Evolutionary conservation across 2,113 vertebrate species (phyloP).

Genomic region (Balaenoptera acutorostrata): DNA sequence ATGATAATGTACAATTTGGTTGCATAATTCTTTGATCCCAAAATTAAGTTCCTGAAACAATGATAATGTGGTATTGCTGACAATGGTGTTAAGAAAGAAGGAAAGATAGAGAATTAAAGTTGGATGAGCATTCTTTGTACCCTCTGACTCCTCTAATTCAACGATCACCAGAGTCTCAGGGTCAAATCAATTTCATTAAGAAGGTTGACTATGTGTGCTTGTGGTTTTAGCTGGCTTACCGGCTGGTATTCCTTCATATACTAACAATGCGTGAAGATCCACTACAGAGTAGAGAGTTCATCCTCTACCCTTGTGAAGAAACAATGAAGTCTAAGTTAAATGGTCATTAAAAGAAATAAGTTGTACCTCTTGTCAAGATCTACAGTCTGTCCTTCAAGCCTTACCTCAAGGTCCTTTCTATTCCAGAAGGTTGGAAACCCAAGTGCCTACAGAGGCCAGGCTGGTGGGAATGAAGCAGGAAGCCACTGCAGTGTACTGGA

Average conservation of each 20-base stretch:
- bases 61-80: background rate
- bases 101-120: background rate
- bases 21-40: background rate
- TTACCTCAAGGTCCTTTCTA: constrained; percentile 55
- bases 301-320: background rate
- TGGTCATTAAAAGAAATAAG: background rate
- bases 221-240: background rate
- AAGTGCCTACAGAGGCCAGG: constrained; percentile 55
- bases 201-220: background rate
- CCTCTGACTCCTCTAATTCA: background rate
- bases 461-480: constrained; percentile 67
- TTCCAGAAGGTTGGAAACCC: constrained; percentile 68
- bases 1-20: background rate
- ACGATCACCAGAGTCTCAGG: background rate
- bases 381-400: background rate
- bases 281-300: background rate
- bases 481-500: constrained; percentile 27
- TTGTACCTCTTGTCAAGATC: background rate
- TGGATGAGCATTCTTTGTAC: background rate
- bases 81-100: background rate
- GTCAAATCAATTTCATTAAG: background rate
- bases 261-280: background rate
- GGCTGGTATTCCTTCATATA: background rate
- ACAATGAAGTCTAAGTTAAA: background rate
- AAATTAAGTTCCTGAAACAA: background rate